Percentiles rank a stretch among this genome's conserved stretches.
These are phyloP conservation scores for Rhabditophanes sp. DNA, from an alignment of 2,888 invertebrate species.

Conservation along the genomic window DNA sequence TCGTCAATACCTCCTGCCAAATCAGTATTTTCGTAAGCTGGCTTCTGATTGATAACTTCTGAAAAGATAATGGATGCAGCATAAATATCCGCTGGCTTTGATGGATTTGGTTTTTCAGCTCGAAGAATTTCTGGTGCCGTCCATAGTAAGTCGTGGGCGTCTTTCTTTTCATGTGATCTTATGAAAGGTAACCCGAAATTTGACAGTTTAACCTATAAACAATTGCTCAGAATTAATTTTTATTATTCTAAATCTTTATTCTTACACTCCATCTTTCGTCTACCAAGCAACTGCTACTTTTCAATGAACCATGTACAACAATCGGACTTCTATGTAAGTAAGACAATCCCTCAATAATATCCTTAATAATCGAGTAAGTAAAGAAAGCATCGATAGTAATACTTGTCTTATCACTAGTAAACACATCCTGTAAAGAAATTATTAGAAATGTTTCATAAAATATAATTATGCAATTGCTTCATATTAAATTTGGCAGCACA, in stretches of 20 bases:
- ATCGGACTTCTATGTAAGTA: not conserved
- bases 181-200: too few species aligned
- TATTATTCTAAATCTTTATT: too few species aligned
- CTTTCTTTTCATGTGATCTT: too few species aligned
- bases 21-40: slow-evolving; percentile 27
- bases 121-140: slow-evolving; percentile 30
- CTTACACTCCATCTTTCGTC: not conserved
- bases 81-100: slow-evolving; percentile 21
- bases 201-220: too few species aligned
- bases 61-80: slow-evolving; percentile 12
- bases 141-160: slow-evolving; percentile 27
- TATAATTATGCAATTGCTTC: too few species aligned
- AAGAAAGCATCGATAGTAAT: slow-evolving; percentile 31
- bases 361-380: slow-evolving; percentile 29
- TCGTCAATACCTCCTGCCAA: slow-evolving; percentile 17
- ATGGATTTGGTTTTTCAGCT: slow-evolving; percentile 13
- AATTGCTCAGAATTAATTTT: too few species aligned
- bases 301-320: slow-evolving; percentile 5
- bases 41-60: slow-evolving; percentile 28
- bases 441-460: too few species aligned
- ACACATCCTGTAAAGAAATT: slow-evolving; percentile 10
- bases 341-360: slow-evolving; percentile 21
- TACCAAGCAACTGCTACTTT: too few species aligned
- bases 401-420: slow-evolving; percentile 9
- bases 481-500: too few species aligned